Percentiles rank a stretch among this genome's conserved stretches.
Evolutionary conservation across 2,888 invertebrate genomes (phyloP).

Genomic region (Tinea pellionella): DNA sequence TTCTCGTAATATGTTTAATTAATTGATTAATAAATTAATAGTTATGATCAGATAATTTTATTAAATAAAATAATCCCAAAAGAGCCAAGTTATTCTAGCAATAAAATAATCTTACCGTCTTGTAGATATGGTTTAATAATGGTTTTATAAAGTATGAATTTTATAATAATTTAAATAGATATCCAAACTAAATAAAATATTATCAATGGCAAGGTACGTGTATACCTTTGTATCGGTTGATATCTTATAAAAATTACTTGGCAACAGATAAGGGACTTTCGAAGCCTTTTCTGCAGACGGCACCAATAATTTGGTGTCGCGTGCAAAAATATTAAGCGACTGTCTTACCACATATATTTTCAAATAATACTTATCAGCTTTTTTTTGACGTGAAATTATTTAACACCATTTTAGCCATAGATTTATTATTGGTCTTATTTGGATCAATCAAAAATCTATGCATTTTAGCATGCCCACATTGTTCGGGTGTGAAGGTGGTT

Average conservation of each 20-base stretch:
- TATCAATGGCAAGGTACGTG: not conserved
- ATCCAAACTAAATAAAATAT: constrained; percentile 3
- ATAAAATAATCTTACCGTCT: not conserved
- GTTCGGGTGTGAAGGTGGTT: too few relatives aligned
- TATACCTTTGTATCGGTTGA: not conserved
- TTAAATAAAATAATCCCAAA: too few relatives aligned
- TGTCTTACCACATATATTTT: not conserved
- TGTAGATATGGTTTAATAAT: not conserved
- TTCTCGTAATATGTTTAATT: not conserved
- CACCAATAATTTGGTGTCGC: constrained; percentile 10
- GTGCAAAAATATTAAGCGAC: constrained; percentile 11
- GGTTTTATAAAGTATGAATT: not conserved
- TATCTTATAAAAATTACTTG: constrained; percentile 1
- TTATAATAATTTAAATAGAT: not conserved
- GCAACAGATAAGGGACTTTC: constrained; percentile 4
- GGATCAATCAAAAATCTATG: too few relatives aligned
- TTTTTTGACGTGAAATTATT: too few relatives aligned
- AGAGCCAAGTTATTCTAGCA: not conserved
- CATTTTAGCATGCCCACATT: too few relatives aligned
- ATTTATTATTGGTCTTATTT: too few relatives aligned
- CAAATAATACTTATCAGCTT: too few relatives aligned
- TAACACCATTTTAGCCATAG: too few relatives aligned
- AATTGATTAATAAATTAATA: too few relatives aligned
- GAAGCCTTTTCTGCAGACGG: constrained; percentile 16
- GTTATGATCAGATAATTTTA: too few relatives aligned